Conservation (phyloP, 2,113 vertebrate genomes). For the Brachyistius frenatus region DNA sequence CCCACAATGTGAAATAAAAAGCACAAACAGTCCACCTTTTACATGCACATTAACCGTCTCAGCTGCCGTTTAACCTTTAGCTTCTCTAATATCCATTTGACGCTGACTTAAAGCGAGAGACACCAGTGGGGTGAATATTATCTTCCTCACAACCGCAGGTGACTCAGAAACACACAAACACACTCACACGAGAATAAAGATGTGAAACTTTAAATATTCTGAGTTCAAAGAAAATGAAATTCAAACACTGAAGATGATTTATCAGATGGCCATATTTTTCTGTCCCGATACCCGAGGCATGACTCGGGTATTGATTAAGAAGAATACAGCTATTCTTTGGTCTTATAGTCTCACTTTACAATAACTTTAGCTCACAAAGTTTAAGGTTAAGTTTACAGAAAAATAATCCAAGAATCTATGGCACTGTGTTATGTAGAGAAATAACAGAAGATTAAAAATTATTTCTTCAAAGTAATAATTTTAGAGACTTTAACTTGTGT, state of each 20-base stretch:
- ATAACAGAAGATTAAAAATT: not conserved
- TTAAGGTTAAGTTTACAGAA: no score
- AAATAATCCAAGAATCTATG: no score
- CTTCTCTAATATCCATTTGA: constrained; percentile 51
- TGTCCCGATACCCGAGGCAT: not conserved
- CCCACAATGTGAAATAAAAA: not conserved
- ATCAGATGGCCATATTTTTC: not conserved
- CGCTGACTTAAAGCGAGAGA: constrained; percentile 64
- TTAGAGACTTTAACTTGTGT: no score
- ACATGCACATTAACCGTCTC: not conserved
- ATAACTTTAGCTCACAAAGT: not conserved
- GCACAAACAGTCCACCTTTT: constrained; percentile 6
- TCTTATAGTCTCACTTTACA: not conserved
- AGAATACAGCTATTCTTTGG: not conserved
- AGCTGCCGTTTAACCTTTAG: constrained; percentile 12
- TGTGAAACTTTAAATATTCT: constrained; percentile 73
- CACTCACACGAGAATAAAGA: constrained; percentile 66
- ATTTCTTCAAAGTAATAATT: no score
- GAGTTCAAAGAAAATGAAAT: constrained; percentile 77
- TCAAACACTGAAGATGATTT: constrained; percentile 44
- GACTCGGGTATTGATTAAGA: not conserved
- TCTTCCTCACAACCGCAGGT: constrained; percentile 67
- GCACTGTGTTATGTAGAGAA: no score
- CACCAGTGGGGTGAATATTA: constrained; percentile 55
- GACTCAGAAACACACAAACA: constrained; percentile 73